A percentile compares a stretch with the other conserved stretches of the same genome.
These are phyloP conservation scores for Mycalesis mineus DNA, from an alignment of 2,888 invertebrate species.

Conservation along the genomic window DNA sequence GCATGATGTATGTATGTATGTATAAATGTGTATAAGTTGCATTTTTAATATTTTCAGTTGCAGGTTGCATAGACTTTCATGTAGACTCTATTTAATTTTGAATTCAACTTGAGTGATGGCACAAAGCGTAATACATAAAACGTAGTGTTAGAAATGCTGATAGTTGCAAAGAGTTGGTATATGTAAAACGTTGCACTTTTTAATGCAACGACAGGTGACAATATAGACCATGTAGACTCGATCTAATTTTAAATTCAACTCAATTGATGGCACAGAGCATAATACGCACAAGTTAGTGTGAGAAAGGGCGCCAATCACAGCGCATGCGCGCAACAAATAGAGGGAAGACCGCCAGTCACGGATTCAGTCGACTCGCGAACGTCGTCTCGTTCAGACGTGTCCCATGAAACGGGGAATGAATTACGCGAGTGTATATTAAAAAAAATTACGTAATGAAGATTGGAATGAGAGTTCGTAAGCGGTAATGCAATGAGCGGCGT, in stretches of 20 bases:
- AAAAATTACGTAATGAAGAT: slow-evolving; percentile 29
- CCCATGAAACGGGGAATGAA: slow-evolving; percentile 32
- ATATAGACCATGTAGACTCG: slow-evolving; percentile 16
- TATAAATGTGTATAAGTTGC: too few relatives aligned
- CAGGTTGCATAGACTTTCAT: too few relatives aligned
- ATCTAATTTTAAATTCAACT: slow-evolving; percentile 68
- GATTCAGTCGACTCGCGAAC: slow-evolving; percentile 56
- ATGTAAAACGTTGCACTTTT: neutral
- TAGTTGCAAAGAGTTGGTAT: neutral
- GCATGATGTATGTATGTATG: too few relatives aligned
- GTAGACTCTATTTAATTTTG: too few relatives aligned
- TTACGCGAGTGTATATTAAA: slow-evolving; percentile 42
- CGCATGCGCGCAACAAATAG: slow-evolving; percentile 54
- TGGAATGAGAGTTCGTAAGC: slow-evolving; percentile 43
- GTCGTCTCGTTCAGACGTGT: slow-evolving; percentile 42
- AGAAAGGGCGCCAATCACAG: slow-evolving; percentile 71
- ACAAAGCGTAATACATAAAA: too few relatives aligned
- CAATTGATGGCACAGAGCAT: slow-evolving; percentile 65
- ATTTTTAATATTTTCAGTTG: too few relatives aligned
- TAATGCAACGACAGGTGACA: slow-evolving; percentile 2
- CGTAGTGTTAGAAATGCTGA: neutral
- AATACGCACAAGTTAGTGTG: slow-evolving; percentile 48
- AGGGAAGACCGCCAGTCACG: slow-evolving; percentile 50
- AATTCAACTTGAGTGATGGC: too few relatives aligned
- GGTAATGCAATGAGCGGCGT: slow-evolving; percentile 63